Evolutionary conservation across 92 coral and sea anemone species (phyloP), one percentile per base, ranked within the genome.

Genomic region (Zoanthus solanderi): DNA sequence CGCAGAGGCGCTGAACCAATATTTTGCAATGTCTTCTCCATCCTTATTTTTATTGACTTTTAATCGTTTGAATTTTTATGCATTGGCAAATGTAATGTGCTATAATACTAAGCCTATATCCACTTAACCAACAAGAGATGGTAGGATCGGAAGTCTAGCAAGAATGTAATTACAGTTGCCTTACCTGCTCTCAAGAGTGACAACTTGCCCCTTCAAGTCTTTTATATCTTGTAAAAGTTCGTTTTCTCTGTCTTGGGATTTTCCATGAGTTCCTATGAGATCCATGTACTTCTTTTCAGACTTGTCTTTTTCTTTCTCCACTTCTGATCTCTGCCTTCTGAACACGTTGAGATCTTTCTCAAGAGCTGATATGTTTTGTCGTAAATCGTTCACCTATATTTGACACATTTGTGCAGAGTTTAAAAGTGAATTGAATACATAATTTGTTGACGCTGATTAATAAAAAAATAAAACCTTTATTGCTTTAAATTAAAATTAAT

Each of bases 141-240:
- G 13, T 9, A 63, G 1, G 71, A 63, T 63, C 13, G 14, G 7
- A 17, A 63, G n/a, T 14, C 16, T 16, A 15, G 3, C 0, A 47
- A 75, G 18, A 50, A 75, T 15, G 8, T 7, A 12, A 10, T 18
- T 28, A 48, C 18, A 2, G 57, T 4, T 46, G 58, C 37, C 34
- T 5, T 28, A 81, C 83, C 90, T 91, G 78, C 90, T 91, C 67
- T 91, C 90, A 47, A 87, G 87, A 63, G 94, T 83, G 54, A 85
- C 87, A 56, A 84, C 88, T 72, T 91, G 91, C 7, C 84, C 89
- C 16, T 83, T 76, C 16, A 91, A 84, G 9, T 84, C 92, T 7
- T 57, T 69, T 12, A 91, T 79, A 45, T 88, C 94, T 15, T 85
- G 78, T 71, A 78, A 16, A 29, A 91, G 87, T 23, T 78, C 86